phyloP scores from a whole-genome alignment of 2,888 invertebrate species.

The Acrobasis repandana region DNA sequence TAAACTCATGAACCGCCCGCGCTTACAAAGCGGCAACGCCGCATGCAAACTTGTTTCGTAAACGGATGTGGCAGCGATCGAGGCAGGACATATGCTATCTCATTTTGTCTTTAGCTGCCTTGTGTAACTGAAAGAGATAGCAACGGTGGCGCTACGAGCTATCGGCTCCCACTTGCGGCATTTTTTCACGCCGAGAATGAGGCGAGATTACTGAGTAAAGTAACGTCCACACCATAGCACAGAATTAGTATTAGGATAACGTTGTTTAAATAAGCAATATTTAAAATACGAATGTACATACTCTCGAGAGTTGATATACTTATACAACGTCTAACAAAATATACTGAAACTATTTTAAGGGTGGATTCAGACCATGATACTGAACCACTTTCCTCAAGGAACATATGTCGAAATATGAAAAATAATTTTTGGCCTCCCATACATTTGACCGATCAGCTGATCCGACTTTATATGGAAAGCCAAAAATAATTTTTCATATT shows the following conservation, averaged over 20 bases:
- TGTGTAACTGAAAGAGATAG: conserved; percentile 56
- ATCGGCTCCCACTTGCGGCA: conserved; percentile 85
- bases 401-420: too few relatives aligned
- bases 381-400: too few relatives aligned
- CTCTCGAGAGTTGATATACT: too few relatives aligned
- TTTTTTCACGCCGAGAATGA: conserved; percentile 86
- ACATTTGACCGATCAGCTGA: too few relatives aligned
- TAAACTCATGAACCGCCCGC: conserved; percentile 70
- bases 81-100: conserved; percentile 70
- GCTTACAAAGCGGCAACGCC: conserved; percentile 79
- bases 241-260: too few relatives aligned
- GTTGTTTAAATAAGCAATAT: neutral
- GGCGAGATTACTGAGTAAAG: conserved; percentile 84
- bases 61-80: conserved; percentile 86
- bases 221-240: conserved; percentile 63
- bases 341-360: too few relatives aligned
- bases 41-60: conserved; percentile 87
- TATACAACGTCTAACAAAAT: too few relatives aligned
- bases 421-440: too few relatives aligned
- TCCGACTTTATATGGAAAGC: too few relatives aligned
- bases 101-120: conserved; percentile 44
- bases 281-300: neutral
- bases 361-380: too few relatives aligned
- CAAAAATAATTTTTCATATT: too few relatives aligned
- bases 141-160: conserved; percentile 81